Conservation (phyloP, 2,797 vertebrate genomes). For the Melanotaenia boesemani region DNA sequence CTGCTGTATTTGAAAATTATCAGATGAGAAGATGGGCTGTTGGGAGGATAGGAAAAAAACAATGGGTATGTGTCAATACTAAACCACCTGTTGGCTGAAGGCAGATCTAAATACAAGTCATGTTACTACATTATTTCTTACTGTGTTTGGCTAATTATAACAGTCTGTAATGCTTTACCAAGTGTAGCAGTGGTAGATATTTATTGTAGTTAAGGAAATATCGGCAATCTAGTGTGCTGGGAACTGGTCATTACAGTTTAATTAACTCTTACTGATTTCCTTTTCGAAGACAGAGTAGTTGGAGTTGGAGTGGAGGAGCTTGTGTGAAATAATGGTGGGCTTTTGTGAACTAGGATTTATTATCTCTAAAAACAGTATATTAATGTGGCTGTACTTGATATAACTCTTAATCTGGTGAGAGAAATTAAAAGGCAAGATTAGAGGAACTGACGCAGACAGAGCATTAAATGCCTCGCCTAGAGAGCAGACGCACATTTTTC, state of each 20-base stretch:
- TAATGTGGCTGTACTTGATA: not conserved
- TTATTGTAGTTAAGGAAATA: not conserved
- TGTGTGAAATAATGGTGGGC: not conserved
- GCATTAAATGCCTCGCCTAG: not conserved
- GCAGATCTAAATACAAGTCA: too few species aligned
- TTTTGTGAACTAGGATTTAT: not conserved
- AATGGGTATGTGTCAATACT: not conserved
- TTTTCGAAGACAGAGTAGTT: not conserved
- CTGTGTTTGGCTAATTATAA: not conserved
- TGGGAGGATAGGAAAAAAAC: not conserved
- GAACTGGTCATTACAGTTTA: not conserved
- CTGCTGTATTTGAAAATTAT: conserved; percentile 13
- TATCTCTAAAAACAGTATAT: not conserved
- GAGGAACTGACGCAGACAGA: not conserved
- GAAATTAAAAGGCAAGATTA: not conserved
- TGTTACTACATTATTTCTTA: not conserved
- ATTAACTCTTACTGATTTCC: not conserved
- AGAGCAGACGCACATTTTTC: not conserved
- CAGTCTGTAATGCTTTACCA: not conserved
- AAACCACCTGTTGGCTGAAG: too few species aligned
- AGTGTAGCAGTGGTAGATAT: not conserved
- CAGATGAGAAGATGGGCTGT: conserved; percentile 4
- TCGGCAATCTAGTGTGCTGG: not conserved
- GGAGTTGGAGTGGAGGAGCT: not conserved
- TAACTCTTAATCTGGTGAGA: not conserved